Evolutionary conservation across 64 coral and sea anemone genomes (phyloP).

Genomic region (Montipora sp.): DNA sequence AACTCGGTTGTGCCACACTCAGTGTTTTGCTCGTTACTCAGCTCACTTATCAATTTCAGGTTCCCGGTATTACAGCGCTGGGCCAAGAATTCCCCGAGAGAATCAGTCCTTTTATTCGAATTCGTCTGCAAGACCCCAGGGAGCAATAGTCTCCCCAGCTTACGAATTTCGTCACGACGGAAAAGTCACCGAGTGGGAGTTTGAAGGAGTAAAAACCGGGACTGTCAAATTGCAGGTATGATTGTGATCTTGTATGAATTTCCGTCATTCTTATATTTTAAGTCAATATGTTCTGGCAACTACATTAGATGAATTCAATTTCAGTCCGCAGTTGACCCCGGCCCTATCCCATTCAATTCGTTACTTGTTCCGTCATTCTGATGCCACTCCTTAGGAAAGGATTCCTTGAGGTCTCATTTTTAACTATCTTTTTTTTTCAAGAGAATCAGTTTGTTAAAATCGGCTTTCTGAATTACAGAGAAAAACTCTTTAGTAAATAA

Average conservation of each 20-base stretch:
- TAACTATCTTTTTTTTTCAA: no score
- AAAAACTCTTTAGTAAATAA: no score
- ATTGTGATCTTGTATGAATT: neutral
- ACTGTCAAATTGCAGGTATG: constrained; percentile 62
- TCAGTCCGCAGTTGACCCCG: no score
- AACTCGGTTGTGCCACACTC: no score
- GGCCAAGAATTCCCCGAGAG: constrained; percentile 62
- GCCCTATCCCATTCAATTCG: no score
- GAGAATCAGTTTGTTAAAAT: no score
- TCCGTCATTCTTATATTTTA: neutral
- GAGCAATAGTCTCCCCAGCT: constrained; percentile 59
- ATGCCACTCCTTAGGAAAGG: no score
- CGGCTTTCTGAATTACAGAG: no score
- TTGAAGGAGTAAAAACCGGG: constrained; percentile 75
- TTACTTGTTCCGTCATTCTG: no score
- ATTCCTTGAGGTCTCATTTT: no score
- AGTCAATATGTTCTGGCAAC: no score
- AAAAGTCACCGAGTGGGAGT: constrained; percentile 84
- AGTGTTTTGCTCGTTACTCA: neutral
- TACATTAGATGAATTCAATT: no score
- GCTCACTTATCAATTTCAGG: neutral
- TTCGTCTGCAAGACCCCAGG: constrained; percentile 21
- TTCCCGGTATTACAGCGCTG: constrained; percentile 75
- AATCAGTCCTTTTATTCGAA: constrained; percentile 37
- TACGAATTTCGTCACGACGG: constrained; percentile 78